Evolutionary conservation across 2,888 invertebrate species (phyloP).

Genomic region (Aporophyla nigra): DNA sequence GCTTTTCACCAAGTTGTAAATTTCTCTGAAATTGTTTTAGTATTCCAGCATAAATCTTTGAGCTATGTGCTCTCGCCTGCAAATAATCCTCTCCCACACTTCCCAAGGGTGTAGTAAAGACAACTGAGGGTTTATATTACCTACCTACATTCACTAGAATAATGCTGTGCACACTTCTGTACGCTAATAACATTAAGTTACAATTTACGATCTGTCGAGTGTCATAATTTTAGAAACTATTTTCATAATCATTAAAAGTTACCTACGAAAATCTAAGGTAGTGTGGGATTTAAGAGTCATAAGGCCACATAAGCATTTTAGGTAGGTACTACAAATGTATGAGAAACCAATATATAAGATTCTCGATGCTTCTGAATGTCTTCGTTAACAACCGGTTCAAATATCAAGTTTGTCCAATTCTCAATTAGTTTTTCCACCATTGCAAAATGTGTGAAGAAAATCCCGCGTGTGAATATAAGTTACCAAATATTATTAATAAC

Average conservation of each 20-base stretch:
- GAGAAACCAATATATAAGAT: conserved; percentile 7
- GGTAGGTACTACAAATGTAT: neutral
- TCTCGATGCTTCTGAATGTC: conserved; percentile 1
- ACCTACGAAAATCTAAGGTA: no score
- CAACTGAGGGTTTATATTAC: neutral
- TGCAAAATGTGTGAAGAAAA: conserved; percentile 28
- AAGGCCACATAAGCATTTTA: neutral
- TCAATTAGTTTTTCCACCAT: conserved; percentile 28
- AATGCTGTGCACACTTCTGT: neutral
- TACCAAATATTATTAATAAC: conserved; percentile 31
- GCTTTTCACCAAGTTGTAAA: conserved; percentile 4
- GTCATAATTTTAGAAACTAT: neutral
- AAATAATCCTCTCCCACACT: neutral
- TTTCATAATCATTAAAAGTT: neutral
- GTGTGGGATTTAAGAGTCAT: no score
- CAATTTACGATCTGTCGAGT: neutral
- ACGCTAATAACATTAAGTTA: neutral
- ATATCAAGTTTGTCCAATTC: conserved; percentile 29
- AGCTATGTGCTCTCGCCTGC: neutral
- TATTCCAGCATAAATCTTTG: conserved; percentile 1
- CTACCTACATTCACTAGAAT: neutral
- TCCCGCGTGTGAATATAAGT: conserved; percentile 11
- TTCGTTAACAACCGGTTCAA: conserved; percentile 21
- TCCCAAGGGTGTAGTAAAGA: conserved; percentile 26
- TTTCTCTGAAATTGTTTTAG: conserved; percentile 7